phyloP scores from a whole-genome alignment of 2,113 vertebrate genomes.

The Mustela nigripes region DNA sequence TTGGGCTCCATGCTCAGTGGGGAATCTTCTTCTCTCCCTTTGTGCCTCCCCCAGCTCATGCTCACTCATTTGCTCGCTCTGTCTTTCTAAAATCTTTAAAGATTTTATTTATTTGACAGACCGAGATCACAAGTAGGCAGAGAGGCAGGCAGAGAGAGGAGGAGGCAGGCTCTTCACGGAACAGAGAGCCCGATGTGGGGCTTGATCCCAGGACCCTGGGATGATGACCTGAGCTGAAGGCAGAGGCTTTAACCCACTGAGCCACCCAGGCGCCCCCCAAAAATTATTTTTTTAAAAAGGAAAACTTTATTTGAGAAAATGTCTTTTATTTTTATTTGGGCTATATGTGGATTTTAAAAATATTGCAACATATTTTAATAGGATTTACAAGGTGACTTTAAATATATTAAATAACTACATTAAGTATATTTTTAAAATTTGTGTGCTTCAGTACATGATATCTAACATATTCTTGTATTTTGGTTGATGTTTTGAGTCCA shows the following conservation, averaged over 20 bases:
- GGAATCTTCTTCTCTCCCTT: not conserved
- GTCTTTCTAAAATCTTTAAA: not conserved
- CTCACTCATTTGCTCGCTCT: not conserved
- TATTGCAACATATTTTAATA: not conserved
- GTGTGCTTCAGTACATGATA: not conserved
- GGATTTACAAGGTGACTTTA: conserved; percentile 50
- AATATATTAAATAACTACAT: not conserved
- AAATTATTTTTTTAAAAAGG: not conserved
- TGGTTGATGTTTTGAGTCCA: conserved; percentile 27
- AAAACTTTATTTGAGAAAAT: conserved; percentile 55
- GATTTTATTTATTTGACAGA: too few species aligned
- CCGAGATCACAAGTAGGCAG: too few species aligned
- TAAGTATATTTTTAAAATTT: conserved; percentile 29
- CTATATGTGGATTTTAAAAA: not conserved
- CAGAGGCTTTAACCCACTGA: too few species aligned
- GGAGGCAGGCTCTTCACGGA: too few species aligned
- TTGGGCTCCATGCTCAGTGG: not conserved
- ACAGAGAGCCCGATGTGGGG: too few species aligned
- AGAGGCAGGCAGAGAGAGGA: too few species aligned
- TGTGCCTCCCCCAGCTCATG: not conserved
- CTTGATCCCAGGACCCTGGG: too few species aligned
- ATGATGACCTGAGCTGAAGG: too few species aligned
- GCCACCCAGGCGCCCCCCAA: too few species aligned
- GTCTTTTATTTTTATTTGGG: not conserved
- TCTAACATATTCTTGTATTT: not conserved